These are phyloP conservation scores for Palythoa heliodiscus DNA, from an alignment of 92 coral and sea anemone genomes.

Conservation along the genomic window DNA sequence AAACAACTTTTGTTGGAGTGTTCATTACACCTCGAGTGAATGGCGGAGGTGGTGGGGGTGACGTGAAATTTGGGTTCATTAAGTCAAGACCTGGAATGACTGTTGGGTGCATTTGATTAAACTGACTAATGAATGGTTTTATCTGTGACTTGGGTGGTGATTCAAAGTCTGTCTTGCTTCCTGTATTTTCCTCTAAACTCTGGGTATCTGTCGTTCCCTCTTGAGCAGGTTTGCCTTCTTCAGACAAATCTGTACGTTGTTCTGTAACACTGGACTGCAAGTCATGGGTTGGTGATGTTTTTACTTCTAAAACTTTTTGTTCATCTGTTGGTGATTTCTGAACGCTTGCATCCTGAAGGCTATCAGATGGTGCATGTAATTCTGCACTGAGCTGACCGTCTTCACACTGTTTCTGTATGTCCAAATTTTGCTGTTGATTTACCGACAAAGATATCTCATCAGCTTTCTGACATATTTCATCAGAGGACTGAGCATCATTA, in stretches of 20 bases:
- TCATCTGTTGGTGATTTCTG: not conserved
- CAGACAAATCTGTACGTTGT: not conserved
- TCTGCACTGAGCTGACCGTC: not conserved
- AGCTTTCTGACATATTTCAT: not conserved
- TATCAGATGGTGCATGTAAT: not conserved
- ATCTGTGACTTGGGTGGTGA: slow-evolving; percentile 1
- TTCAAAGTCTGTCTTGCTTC: not conserved
- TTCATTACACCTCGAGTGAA: slow-evolving; percentile 17
- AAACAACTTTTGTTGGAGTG: slow-evolving; percentile 5
- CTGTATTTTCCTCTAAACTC: not conserved
- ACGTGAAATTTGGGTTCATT: slow-evolving; percentile 34
- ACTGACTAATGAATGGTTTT: slow-evolving; percentile 5
- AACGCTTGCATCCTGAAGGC: not conserved
- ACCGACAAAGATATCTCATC: not conserved
- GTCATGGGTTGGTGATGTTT: not conserved
- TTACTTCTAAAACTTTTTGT: not conserved
- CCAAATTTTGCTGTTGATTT: not conserved
- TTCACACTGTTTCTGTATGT: not conserved
- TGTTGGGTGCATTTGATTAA: slow-evolving; percentile 15
- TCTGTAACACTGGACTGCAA: not conserved
- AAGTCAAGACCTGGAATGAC: slow-evolving; percentile 37
- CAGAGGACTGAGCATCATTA: not conserved
- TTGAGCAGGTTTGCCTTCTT: not conserved
- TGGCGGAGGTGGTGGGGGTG: slow-evolving; percentile 36
- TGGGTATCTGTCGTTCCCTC: not conserved